Conservation (phyloP, 2,797 vertebrate genomes). For the Megaceryle alcyon region DNA sequence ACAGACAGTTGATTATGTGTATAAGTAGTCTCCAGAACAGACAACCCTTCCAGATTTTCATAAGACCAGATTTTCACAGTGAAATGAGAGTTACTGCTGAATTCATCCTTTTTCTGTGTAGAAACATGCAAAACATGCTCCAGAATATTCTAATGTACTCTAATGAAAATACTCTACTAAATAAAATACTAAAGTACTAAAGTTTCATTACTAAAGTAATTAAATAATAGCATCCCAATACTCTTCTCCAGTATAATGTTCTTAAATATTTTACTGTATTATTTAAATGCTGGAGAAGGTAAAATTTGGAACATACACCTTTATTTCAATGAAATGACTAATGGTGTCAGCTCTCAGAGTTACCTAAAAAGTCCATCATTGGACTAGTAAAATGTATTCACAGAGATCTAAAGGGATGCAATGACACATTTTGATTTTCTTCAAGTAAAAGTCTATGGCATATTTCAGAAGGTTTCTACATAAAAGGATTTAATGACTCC, state of each 20-base stretch:
- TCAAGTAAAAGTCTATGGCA: background rate
- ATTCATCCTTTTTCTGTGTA: background rate
- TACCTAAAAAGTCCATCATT: background rate
- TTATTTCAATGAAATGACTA: background rate
- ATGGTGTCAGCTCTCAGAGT: background rate
- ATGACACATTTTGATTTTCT: background rate
- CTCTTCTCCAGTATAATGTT: background rate
- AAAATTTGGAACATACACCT: background rate
- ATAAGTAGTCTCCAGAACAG: conserved; percentile 29
- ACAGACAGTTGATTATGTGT: conserved; percentile 33
- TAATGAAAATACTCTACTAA: background rate
- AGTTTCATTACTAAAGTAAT: background rate
- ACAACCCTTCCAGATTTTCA: conserved; percentile 1
- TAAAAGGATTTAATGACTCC: background rate
- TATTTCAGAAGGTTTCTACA: background rate
- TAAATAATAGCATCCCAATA: background rate
- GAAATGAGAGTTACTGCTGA: background rate
- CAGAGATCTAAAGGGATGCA: background rate
- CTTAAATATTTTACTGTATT: background rate
- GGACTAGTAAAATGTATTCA: background rate
- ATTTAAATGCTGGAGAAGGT: background rate
- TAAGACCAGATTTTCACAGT: background rate
- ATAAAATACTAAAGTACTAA: background rate
- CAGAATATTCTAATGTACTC: background rate
- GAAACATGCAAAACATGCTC: background rate